Conservation (phyloP, 2,113 vertebrate genomes). For the Plecotus auritus region DNA sequence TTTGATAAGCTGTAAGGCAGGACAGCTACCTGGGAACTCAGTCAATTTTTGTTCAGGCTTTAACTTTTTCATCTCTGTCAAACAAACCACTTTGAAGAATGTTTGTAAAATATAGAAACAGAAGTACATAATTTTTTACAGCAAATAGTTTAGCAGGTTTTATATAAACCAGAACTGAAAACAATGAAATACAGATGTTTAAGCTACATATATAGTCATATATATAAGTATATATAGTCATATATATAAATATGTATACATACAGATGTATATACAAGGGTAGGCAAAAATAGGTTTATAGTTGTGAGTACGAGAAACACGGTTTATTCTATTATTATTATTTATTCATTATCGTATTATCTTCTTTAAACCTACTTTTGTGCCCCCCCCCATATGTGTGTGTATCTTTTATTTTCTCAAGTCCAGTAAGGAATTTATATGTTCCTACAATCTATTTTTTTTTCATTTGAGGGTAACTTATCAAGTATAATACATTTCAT, state of each 20-base stretch:
- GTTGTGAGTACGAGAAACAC: not conserved
- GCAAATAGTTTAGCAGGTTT: not conserved
- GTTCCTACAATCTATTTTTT: not conserved
- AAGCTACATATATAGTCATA: not conserved
- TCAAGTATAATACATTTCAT: not conserved
- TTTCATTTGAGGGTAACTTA: not conserved
- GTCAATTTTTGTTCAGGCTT: not conserved
- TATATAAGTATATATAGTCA: not conserved
- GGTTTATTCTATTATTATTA: not conserved
- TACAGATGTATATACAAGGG: not conserved
- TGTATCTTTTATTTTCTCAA: not conserved
- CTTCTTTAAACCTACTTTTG: not conserved
- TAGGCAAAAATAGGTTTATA: not conserved
- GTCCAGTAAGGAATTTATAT: not conserved
- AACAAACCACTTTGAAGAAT: not conserved
- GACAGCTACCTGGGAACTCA: not conserved
- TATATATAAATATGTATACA: not conserved
- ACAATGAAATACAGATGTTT: not conserved
- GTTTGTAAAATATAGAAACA: constrained; percentile 13
- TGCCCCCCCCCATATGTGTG: not conserved
- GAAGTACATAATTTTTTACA: not conserved
- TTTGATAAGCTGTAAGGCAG: not conserved
- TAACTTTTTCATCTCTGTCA: constrained; percentile 11
- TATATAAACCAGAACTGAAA: constrained; percentile 34
- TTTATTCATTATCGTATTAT: not conserved